Conservation (phyloP, 2,797 vertebrate genomes). For the Phrynocephalus guinanensis region DNA sequence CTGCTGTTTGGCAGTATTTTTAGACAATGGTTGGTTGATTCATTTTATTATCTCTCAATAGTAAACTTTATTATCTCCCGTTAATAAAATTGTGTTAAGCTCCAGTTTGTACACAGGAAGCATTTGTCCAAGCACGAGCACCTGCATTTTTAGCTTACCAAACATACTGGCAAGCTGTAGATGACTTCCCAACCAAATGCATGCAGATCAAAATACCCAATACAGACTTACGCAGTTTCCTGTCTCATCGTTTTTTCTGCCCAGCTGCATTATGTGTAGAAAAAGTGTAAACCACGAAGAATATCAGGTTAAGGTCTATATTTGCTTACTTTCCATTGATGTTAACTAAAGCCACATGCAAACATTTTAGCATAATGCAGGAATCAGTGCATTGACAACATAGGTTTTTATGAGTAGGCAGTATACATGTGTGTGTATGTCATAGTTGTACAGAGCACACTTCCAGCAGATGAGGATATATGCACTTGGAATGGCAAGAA, state of each 20-base stretch:
- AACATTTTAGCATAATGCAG: background rate
- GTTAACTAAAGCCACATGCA: background rate
- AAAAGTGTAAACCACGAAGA: background rate
- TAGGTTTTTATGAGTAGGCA: background rate
- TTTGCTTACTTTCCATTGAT: background rate
- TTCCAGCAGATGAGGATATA: background rate
- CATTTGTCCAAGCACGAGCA: background rate
- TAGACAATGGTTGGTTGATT: background rate
- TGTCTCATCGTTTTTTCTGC: background rate
- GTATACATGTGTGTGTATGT: background rate
- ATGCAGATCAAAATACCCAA: background rate
- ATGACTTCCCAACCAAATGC: background rate
- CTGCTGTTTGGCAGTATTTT: background rate
- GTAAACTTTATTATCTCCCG: background rate
- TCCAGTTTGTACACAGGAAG: background rate
- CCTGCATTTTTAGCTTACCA: background rate
- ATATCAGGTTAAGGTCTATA: background rate
- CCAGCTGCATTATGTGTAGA: background rate
- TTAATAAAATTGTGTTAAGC: background rate
- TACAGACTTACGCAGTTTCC: background rate
- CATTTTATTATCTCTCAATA: background rate
- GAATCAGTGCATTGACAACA: background rate
- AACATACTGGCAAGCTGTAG: background rate
- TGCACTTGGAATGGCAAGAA: constrained; percentile 40
- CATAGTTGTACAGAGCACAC: background rate